Conservation (phyloP, 2,888 invertebrate species). For the Dysmachus trigonus region DNA sequence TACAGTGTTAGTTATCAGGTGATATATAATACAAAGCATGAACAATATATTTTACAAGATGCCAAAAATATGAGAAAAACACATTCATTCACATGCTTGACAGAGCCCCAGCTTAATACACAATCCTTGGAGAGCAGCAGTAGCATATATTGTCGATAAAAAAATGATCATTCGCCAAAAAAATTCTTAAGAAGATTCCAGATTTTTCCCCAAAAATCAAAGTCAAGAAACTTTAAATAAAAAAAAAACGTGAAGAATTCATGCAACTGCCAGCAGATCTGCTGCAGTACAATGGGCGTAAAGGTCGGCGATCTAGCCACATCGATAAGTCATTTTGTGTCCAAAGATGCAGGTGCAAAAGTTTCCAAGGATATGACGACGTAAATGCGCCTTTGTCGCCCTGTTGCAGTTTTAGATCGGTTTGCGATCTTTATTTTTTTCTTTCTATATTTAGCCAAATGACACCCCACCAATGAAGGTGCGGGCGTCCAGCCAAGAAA, state of each 20-base stretch:
- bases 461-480: background rate
- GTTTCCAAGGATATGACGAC: background rate
- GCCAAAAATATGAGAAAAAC: background rate
- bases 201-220: background rate
- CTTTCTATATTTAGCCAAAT: background rate
- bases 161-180: background rate
- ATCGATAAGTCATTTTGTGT: slow-evolving; percentile 39
- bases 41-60: slow-evolving; percentile 26
- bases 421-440: slow-evolving; percentile 25
- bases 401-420: slow-evolving; percentile 23
- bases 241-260: slow-evolving; percentile 44
- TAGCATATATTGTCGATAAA: background rate
- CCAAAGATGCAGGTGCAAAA: slow-evolving; percentile 45
- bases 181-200: background rate
- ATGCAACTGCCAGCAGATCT: slow-evolving; percentile 52
- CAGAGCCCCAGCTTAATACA: background rate
- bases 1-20: background rate
- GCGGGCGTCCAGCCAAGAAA: background rate
- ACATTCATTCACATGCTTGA: slow-evolving; percentile 26
- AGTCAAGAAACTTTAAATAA: slow-evolving; percentile 22
- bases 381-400: background rate
- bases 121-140: slow-evolving; percentile 4
- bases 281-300: slow-evolving; percentile 50
- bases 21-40: slow-evolving; percentile 30
- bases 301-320: slow-evolving; percentile 44